Percentiles rank a stretch among this genome's conserved stretches.
These are phyloP conservation scores for Eira barbara DNA, from an alignment of 2,113 vertebrate genomes.

Conservation along the genomic window DNA sequence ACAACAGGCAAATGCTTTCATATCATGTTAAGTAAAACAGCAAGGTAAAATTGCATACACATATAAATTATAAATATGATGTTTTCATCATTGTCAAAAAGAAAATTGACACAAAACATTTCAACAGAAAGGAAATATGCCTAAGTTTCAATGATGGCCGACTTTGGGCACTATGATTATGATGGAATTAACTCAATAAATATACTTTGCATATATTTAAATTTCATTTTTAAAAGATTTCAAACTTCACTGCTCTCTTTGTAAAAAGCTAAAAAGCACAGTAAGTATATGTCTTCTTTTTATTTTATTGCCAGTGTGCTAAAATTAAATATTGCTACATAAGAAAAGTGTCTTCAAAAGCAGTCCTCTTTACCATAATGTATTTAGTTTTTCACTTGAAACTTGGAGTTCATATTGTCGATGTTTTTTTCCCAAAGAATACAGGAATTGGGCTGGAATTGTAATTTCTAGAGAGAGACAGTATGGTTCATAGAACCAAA, in stretches of 20 bases:
- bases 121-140: background rate
- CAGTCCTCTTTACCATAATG: background rate
- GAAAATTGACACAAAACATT: conserved; percentile 1
- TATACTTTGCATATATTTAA: background rate
- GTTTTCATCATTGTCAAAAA: conserved; percentile 19
- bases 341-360: background rate
- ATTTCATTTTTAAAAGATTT: conserved; percentile 42
- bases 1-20: background rate
- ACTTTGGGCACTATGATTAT: background rate
- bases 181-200: background rate
- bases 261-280: background rate
- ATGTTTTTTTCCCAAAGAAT: background rate
- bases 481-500: background rate
- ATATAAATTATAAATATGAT: background rate
- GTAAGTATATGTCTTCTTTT: background rate
- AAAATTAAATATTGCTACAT: conserved; percentile 2
- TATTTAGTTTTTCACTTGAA: background rate
- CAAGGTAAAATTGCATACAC: background rate
- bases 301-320: background rate
- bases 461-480: background rate
- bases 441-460: background rate
- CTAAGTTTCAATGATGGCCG: background rate
- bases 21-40: background rate
- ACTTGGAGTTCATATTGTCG: background rate
- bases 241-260: background rate